These are phyloP conservation scores for Gryllus longicercus DNA, from an alignment of 2,888 invertebrate genomes.

Conservation along the genomic window DNA sequence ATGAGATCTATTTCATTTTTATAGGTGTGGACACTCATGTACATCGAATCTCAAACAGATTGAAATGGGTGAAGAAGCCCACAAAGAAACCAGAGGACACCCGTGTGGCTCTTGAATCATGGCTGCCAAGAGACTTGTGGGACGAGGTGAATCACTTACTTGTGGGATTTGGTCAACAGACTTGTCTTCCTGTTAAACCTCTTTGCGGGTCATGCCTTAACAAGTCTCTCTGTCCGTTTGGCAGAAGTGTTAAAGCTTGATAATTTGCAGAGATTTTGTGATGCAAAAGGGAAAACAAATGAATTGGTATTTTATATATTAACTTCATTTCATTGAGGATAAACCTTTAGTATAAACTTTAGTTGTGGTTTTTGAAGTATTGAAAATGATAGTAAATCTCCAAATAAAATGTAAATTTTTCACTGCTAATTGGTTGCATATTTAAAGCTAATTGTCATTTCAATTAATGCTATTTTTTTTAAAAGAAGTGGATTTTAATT, in stretches of 20 bases:
- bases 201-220: conserved; percentile 82
- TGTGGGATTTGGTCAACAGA: conserved; percentile 96
- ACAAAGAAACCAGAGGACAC: conserved; percentile 87
- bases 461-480: too few species aligned
- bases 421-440: too few species aligned
- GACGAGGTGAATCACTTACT: conserved; percentile 82
- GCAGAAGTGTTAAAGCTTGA: conserved; percentile 38
- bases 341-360: too few species aligned
- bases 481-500: too few species aligned
- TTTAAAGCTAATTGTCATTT: too few species aligned
- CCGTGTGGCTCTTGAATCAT: conserved; percentile 73
- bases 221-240: conserved; percentile 73
- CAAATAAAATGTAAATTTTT: too few species aligned
- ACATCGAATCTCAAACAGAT: conserved; percentile 87
- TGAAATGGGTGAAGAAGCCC: conserved; percentile 74
- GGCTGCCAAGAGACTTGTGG: conserved; percentile 86
- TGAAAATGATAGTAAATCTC: too few species aligned
- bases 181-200: conserved; percentile 79
- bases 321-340: too few species aligned
- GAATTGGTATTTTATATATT: too few species aligned
- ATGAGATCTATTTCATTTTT: conserved; percentile 38
- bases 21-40: conserved; percentile 95
- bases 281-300: too few species aligned
- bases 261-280: too few species aligned
- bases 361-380: too few species aligned